Base-by-base conservation (phyloP, 1,140 invertebrate genomes). In the Thereuonema tuberculata region DNA sequence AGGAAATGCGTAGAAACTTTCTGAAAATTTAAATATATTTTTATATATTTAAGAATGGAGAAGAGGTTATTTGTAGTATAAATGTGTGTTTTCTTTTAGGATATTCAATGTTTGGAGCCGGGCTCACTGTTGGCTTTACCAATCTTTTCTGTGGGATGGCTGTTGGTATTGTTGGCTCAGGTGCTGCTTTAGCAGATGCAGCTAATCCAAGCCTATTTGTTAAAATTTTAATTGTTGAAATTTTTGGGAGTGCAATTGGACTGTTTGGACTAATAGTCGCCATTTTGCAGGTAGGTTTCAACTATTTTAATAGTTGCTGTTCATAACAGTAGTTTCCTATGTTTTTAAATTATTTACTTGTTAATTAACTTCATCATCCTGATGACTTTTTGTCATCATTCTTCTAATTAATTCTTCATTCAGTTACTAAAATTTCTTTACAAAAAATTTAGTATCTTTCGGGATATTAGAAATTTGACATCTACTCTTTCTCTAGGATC, bases 231-330 rank as follows among this genome's bases (percentile, higher is more conserved):
- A 96, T 98, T 72, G 86, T 98, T 49, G 94, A 98, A 78, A 98
- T 98, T 73, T 98, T 98, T 74, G 94, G 91, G 23, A 93, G 89
- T 71, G 94, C 94, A 66, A 97, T 98, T 75, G 94, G 94, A 70
- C 80, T 98, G 0, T 98, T 98, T 77, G 94, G 94, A 61, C 81
- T 98, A n/a, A 98, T 98, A 75, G 92, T 98, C 59, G 90, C 91
- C 63, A 94, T 98, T 76, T 90, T 97, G 72, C 89, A 95, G 80
- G 80, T 79, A 71, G 70, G 64, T 66, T 61, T 12, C 5, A 50
- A 9, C 17, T 21, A 9, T 12, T 21, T n/a, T n/a, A n/a, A 43
- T 43, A n/a, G 37, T 43, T 43, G n/a, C n/a, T n/a, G n/a, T n/a
- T n/a, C n/a, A n/a, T 37, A 37, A 37, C 31, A 37, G 5, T 37